Evolutionary conservation across 2,888 invertebrate species (phyloP).

Genomic region (Leptinotarsa haldemani): DNA sequence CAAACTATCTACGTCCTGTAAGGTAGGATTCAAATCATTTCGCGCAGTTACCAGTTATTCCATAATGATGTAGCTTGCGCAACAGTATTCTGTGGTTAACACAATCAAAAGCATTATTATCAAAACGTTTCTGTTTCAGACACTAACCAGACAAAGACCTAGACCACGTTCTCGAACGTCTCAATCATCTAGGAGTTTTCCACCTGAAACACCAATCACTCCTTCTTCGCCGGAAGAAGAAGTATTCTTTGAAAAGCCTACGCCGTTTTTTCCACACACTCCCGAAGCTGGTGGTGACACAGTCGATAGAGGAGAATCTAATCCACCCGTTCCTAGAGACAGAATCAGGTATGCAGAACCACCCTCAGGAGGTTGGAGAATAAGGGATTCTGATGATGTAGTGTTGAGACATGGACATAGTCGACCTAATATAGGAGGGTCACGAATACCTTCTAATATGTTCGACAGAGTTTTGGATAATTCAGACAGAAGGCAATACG

Average conservation of each 20-base stretch:
- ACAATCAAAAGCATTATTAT: too few species aligned
- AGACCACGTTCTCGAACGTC: constrained; percentile 70
- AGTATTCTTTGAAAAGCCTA: constrained; percentile 72
- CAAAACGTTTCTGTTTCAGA: constrained; percentile 60
- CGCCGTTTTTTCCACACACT: constrained; percentile 66
- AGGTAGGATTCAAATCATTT: too few species aligned
- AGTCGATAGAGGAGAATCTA: constrained; percentile 48
- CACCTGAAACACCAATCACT: constrained; percentile 63
- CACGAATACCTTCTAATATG: constrained; percentile 80
- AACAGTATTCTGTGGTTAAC: too few species aligned
- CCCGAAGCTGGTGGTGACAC: constrained; percentile 51
- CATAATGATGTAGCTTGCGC: too few species aligned
- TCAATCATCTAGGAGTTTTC: constrained; percentile 81
- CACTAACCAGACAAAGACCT: constrained; percentile 73
- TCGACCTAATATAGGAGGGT: constrained; percentile 69
- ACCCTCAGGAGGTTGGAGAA: constrained; percentile 63
- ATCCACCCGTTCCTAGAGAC: constrained; percentile 43
- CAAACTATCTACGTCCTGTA: too few species aligned
- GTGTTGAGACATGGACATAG: constrained; percentile 55
- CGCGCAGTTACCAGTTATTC: too few species aligned
- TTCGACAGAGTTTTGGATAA: constrained; percentile 91
- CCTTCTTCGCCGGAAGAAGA: constrained; percentile 62
- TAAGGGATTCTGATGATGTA: constrained; percentile 64
- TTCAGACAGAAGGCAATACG: constrained; percentile 87
- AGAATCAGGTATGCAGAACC: constrained; percentile 29